These are phyloP conservation scores for Ceyx melanurus DNA, from an alignment of 2,113 vertebrate genomes.

Conservation along the genomic window DNA sequence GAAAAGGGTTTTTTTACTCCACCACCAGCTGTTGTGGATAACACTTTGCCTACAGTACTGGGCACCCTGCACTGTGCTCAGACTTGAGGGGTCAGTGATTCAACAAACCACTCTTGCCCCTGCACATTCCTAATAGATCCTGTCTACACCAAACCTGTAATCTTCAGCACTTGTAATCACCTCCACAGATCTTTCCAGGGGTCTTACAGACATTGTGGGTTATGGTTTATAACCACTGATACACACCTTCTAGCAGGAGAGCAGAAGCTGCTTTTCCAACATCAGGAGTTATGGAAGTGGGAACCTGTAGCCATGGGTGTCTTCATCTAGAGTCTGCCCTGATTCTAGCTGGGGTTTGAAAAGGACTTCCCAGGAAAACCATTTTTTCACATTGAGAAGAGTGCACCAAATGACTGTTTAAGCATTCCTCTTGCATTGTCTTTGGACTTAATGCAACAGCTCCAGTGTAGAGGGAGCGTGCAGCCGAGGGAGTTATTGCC, in stretches of 20 bases:
- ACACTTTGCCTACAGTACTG: not conserved
- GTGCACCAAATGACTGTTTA: not conserved
- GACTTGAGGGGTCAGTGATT: not conserved
- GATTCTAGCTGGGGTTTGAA: not conserved
- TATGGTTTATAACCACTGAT: not conserved
- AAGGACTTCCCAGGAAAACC: not conserved
- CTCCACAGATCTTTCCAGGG: not conserved
- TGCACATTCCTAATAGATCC: not conserved
- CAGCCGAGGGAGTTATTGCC: not conserved
- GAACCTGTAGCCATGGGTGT: accelerated
- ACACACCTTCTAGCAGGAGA: not conserved
- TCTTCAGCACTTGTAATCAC: not conserved
- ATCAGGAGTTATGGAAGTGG: not conserved
- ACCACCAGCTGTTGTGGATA: not conserved
- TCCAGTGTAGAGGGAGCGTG: not conserved
- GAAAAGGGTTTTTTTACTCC: not conserved
- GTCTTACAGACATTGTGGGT: not conserved
- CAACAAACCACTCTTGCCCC: not conserved
- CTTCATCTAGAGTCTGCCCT: not conserved
- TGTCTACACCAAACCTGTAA: not conserved
- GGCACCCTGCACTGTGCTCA: not conserved
- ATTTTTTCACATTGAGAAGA: not conserved
- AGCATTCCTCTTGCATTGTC: not conserved
- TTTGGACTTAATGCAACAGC: not conserved
- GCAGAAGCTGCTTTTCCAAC: not conserved